Evolutionary conservation across 2,113 vertebrate species (phyloP).

Genomic region (Platysternon megacephalum): DNA sequence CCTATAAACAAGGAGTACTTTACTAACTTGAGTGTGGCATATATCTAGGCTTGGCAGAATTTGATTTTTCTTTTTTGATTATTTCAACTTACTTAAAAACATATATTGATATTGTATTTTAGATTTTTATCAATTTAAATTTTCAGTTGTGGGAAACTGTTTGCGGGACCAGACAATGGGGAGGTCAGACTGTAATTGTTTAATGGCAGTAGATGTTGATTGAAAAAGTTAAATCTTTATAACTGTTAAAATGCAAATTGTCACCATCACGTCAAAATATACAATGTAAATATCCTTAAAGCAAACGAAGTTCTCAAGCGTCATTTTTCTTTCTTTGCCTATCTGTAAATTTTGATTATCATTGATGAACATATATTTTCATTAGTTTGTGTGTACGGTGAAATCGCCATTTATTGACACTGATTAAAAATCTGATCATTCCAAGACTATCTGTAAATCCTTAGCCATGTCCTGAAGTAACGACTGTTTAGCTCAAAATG

Average conservation of each 20-base stretch:
- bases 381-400: background rate
- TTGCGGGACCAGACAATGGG: background rate
- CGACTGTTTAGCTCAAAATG: background rate
- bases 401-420: background rate
- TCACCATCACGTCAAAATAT: background rate
- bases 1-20: background rate
- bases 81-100: too few relatives aligned
- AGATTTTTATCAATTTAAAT: background rate
- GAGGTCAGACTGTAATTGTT: background rate
- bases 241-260: background rate
- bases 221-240: background rate
- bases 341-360: background rate
- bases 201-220: background rate
- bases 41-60: background rate
- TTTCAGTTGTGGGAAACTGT: background rate
- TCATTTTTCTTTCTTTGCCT: background rate
- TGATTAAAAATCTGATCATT: background rate
- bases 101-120: background rate
- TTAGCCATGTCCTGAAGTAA: background rate
- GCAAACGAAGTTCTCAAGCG: background rate
- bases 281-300: background rate
- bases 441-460: background rate
- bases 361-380: background rate
- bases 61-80: background rate
- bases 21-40: background rate